Evolutionary conservation across 1,140 invertebrate genomes (phyloP), one percentile per base, ranked within the genome.

Genomic region (Adoxophyes honmai): DNA sequence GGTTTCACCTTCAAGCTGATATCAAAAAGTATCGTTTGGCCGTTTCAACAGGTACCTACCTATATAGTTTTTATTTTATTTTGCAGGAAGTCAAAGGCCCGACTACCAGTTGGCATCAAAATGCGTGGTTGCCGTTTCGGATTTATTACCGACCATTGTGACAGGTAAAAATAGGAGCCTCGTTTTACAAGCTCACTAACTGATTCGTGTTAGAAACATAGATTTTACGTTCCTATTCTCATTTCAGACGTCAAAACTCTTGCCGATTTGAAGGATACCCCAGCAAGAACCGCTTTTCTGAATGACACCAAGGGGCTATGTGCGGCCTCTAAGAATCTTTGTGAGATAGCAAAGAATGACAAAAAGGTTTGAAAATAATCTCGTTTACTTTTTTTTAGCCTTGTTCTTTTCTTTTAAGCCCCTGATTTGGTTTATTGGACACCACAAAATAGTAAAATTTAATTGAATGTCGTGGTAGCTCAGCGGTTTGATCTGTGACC

Each of bases 201-300:
- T n/a, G n/a, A n/a, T n/a, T n/a, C n/a, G n/a, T n/a, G n/a, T n/a
- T n/a, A n/a, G n/a, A n/a, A n/a, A n/a, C n/a, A n/a, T n/a, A n/a
- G n/a, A n/a, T n/a, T n/a, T 1, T 38, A n/a, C 21, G 0, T 55
- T 10, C 21, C 15, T 8, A 44, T 10, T 8, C 38, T 38, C n/a
- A 35, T 35, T 57, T 4, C n/a, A 73, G 70, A 73, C 38, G 65
- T 61, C 5, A 67, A 58, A 16, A 16, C 37, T 0, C 36, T 70
- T 5, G 51, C 57, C 14, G 48, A 38, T 8, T 15, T 54, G 2
- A 11, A 66, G 13, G 36, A 56, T 0, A 60, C 62, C 2, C 33
- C 64, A 0, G 51, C 55, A 8, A 56, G 60, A n/a, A 57, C 59
- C 34, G 10, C 34, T 0, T 68, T 76, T 55, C 28, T 76, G 13